phyloP scores from a whole-genome alignment of 1,140 invertebrate species.

The Scaptomyza graminum region DNA sequence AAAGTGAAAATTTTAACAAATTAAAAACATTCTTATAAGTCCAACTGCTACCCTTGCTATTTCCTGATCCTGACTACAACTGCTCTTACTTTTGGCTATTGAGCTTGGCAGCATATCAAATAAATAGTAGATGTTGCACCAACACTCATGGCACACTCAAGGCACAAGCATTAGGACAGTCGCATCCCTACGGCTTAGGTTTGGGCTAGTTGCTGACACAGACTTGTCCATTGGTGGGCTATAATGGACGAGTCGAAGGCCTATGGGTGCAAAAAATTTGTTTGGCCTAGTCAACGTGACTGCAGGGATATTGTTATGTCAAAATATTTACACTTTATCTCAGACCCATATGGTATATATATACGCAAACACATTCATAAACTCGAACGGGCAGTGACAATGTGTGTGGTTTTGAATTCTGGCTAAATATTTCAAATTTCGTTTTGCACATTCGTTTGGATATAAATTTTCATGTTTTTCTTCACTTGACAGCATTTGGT shows the following conservation, averaged over 20 bases:
- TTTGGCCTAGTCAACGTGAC: too few species aligned
- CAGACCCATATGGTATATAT: too few species aligned
- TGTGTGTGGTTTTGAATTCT: slow-evolving; percentile 48
- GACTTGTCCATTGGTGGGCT: too few species aligned
- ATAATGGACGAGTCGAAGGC: too few species aligned
- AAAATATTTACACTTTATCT: slow-evolving; percentile 77
- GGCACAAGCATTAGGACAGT: slow-evolving; percentile 49
- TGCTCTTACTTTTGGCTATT: slow-evolving; percentile 8
- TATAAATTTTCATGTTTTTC: slow-evolving; percentile 74
- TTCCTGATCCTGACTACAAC: neutral
- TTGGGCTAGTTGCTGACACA: too few species aligned
- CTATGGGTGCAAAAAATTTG: too few species aligned
- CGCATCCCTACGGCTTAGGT: slow-evolving; percentile 26
- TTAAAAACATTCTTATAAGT: slow-evolving; percentile 68
- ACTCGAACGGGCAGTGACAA: slow-evolving; percentile 15
- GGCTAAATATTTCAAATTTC: slow-evolving; percentile 71
- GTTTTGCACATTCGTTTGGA: slow-evolving; percentile 51
- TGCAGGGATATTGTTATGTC: slow-evolving; percentile 58
- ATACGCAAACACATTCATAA: neutral
- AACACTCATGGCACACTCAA: slow-evolving; percentile 24
- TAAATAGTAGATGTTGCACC: slow-evolving; percentile 54
- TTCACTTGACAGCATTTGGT: slow-evolving; percentile 53
- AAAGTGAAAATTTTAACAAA: slow-evolving; percentile 76
- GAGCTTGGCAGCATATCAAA: slow-evolving; percentile 16
- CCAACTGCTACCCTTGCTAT: neutral